These are phyloP conservation scores for Helicolenus hilgendorfi DNA, from an alignment of 2,797 vertebrate genomes.

Conservation along the genomic window DNA sequence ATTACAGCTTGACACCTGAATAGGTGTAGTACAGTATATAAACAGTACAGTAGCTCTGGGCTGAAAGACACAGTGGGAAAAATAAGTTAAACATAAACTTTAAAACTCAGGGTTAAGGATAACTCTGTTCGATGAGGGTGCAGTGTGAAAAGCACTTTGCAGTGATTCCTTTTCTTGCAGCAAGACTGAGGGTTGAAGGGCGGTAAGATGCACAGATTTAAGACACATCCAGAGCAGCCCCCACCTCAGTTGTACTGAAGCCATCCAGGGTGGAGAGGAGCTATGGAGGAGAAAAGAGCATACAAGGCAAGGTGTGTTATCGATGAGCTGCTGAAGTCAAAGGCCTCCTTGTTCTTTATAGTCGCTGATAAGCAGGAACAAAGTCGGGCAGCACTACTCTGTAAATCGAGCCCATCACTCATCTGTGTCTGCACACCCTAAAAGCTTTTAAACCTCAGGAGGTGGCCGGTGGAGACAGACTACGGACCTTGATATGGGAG, in stretches of 20 bases:
- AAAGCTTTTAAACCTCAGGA: constrained; percentile 85
- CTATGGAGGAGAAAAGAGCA: constrained; percentile 90
- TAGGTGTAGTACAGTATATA: not conserved
- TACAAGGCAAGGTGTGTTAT: constrained; percentile 90
- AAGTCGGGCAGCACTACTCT: constrained; percentile 72
- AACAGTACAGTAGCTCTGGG: not conserved
- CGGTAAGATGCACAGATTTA: constrained; percentile 30
- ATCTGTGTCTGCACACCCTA: constrained; percentile 64
- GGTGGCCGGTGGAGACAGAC: constrained; percentile 66
- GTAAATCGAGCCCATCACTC: constrained; percentile 82
- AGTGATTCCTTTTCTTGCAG: constrained; percentile 38
- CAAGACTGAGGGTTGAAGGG: constrained; percentile 7
- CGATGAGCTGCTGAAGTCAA: constrained; percentile 87
- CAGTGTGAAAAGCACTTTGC: constrained; percentile 68
- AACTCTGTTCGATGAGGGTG: not conserved
- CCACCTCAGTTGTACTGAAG: constrained; percentile 98
- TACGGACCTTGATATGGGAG: constrained; percentile 66
- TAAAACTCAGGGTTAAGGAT: not conserved
- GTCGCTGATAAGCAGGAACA: constrained; percentile 82
- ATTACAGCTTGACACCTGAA: not conserved
- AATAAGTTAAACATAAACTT: not conserved
- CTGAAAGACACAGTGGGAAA: not conserved
- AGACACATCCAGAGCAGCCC: constrained; percentile 83
- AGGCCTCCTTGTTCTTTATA: constrained; percentile 81
- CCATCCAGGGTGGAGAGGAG: constrained; percentile 97